A percentile compares a stretch with the other conserved stretches of the same genome.
phyloP scores from a whole-genome alignment of 2,888 invertebrate species.

The Perizoma affinitatum region DNA sequence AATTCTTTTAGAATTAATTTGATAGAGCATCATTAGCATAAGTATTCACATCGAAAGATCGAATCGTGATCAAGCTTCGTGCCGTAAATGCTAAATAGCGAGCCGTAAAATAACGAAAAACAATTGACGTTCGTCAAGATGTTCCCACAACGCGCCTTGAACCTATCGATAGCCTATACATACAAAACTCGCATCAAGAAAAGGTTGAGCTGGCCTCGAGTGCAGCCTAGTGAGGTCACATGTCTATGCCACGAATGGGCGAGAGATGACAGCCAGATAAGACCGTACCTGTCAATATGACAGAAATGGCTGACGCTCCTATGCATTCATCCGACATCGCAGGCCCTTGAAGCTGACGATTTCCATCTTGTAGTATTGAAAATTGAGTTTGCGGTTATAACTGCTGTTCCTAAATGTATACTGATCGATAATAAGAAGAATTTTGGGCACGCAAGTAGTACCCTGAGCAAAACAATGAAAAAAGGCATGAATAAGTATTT shows the following conservation, averaged over 20 bases:
- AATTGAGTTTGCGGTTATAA: slow-evolving; percentile 19
- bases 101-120: slow-evolving; percentile 45
- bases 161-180: slow-evolving; percentile 56
- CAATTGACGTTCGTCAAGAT: slow-evolving; percentile 49
- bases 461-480: no score
- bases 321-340: slow-evolving; percentile 31
- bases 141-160: slow-evolving; percentile 52
- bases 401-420: background rate
- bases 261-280: slow-evolving; percentile 74
- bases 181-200: slow-evolving; percentile 49
- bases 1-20: no score
- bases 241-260: slow-evolving; percentile 70
- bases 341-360: slow-evolving; percentile 30
- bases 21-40: no score
- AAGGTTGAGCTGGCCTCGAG: slow-evolving; percentile 68
- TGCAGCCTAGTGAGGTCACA: slow-evolving; percentile 61
- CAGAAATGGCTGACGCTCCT: slow-evolving; percentile 32
- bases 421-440: no score
- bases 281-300: slow-evolving; percentile 44
- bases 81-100: slow-evolving; percentile 4
- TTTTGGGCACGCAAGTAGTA: no score
- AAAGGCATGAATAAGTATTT: slow-evolving; percentile 3
- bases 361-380: slow-evolving; percentile 28
- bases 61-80: no score
- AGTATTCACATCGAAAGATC: no score